Evolutionary conservation across 1,140 invertebrate genomes (phyloP).

Genomic region (Drosophila littoralis): DNA sequence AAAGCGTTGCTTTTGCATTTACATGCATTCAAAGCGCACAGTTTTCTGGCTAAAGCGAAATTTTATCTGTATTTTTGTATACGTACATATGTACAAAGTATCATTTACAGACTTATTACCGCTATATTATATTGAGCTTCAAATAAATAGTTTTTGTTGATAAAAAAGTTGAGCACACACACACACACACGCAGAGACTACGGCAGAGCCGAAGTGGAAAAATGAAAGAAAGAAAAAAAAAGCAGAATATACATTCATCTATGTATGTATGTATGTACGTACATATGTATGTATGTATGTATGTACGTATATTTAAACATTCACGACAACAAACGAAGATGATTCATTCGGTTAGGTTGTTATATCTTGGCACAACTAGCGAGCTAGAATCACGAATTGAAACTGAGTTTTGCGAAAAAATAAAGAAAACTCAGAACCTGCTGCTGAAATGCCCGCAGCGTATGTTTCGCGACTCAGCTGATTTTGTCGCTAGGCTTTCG

Average conservation of each 20-base stretch:
- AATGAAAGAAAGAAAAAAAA: slow-evolving; percentile 4
- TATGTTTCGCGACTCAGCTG: slow-evolving; percentile 38
- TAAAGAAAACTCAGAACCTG: slow-evolving; percentile 63
- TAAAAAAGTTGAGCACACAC: slow-evolving; percentile 32
- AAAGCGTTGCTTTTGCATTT: slow-evolving; percentile 45
- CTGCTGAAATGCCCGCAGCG: slow-evolving; percentile 38
- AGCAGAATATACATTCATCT: slow-evolving; percentile 4
- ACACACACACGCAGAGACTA: slow-evolving; percentile 3
- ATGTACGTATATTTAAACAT: slow-evolving; percentile 20
- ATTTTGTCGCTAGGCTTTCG: slow-evolving; percentile 30
- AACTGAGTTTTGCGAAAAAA: slow-evolving; percentile 59
- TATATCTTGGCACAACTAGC: slow-evolving; percentile 57
- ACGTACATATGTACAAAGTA: not conserved
- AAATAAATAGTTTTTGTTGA: slow-evolving; percentile 57
- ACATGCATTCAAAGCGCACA: slow-evolving; percentile 1
- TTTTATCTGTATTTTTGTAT: slow-evolving; percentile 46
- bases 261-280: not conserved
- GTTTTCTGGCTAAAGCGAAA: slow-evolving; percentile 34
- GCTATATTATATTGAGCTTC: slow-evolving; percentile 61
- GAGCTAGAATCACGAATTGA: slow-evolving; percentile 59
- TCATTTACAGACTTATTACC: slow-evolving; percentile 45
- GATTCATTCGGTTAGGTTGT: slow-evolving; percentile 56
- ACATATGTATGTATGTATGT: not conserved
- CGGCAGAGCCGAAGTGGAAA: slow-evolving; percentile 27
- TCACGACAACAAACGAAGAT: slow-evolving; percentile 53